Evolutionary conservation across 2,113 vertebrate species (phyloP).

Genomic region (Canis aureus): DNA sequence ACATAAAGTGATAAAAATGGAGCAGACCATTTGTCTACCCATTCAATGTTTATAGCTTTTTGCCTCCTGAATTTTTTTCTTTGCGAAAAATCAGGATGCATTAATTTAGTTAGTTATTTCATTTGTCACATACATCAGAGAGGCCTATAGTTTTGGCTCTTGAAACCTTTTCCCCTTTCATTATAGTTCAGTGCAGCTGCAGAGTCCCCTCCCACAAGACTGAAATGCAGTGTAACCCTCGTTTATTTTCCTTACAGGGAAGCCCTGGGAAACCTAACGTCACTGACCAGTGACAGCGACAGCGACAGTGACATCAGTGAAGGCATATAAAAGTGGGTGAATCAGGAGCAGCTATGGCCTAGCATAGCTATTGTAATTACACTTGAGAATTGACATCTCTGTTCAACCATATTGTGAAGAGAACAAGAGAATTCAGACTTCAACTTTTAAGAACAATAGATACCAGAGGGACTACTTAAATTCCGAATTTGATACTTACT

Average conservation of each 20-base stretch:
- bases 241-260: conserved; percentile 79
- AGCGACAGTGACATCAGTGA: not conserved
- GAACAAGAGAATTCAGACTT: not conserved
- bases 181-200: not conserved
- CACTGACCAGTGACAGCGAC: conserved; percentile 59
- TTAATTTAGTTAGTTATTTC: not conserved
- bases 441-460: not conserved
- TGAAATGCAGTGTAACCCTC: not conserved
- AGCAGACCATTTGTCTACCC: not conserved
- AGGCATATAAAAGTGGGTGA: not conserved
- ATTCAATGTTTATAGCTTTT: not conserved
- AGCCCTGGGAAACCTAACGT: conserved; percentile 74
- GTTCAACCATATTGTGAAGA: not conserved
- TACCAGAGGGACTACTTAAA: not conserved
- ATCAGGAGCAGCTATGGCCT: not conserved
- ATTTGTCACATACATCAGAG: not conserved
- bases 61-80: not conserved
- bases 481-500: not conserved
- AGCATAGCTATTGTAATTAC: no score
- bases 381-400: not conserved
- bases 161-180: not conserved
- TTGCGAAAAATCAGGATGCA: not conserved
- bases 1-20: not conserved
- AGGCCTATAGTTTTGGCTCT: not conserved
- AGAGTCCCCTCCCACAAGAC: not conserved